Evolutionary conservation across 1,140 invertebrate species (phyloP).

Genomic region (Steinernema feltiae): DNA sequence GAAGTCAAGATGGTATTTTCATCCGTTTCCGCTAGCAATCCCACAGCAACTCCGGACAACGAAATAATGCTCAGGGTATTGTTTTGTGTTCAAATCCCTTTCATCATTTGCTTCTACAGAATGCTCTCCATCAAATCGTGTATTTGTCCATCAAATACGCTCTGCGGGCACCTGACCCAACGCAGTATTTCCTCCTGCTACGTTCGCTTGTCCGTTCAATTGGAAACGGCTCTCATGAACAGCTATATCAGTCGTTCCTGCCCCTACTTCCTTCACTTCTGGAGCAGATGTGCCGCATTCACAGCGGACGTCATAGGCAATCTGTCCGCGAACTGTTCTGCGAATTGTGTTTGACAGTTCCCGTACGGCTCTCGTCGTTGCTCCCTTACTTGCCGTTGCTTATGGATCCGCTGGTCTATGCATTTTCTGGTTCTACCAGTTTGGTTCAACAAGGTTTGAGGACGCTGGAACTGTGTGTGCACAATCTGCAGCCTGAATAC

Average conservation of each 20-base stretch:
- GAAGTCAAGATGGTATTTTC: slow-evolving; percentile 36
- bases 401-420: slow-evolving; percentile 96
- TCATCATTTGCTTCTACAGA: slow-evolving; percentile 18
- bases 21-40: slow-evolving; percentile 15
- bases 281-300: slow-evolving; percentile 69
- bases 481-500: slow-evolving; percentile 96
- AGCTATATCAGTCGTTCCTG: slow-evolving; percentile 93
- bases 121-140: slow-evolving; percentile 31
- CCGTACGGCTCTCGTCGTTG: slow-evolving; percentile 85
- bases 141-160: slow-evolving; percentile 84
- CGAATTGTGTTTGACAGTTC: slow-evolving; percentile 91
- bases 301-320: slow-evolving; percentile 90
- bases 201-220: slow-evolving; percentile 80
- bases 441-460: slow-evolving; percentile 81
- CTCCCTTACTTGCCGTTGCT: slow-evolving; percentile 94
- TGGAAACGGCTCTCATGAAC: slow-evolving; percentile 91
- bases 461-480: slow-evolving; percentile 92
- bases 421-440: slow-evolving; percentile 88
- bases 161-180: slow-evolving; percentile 91
- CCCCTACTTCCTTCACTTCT: slow-evolving; percentile 85
- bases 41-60: neutral
- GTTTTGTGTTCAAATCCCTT: slow-evolving; percentile 14
- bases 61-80: slow-evolving; percentile 33
- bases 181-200: slow-evolving; percentile 74
- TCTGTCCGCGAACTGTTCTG: slow-evolving; percentile 99